Evolutionary conservation across 2,888 invertebrate species (phyloP).

Genomic region (Hirtodrosophila duncani): DNA sequence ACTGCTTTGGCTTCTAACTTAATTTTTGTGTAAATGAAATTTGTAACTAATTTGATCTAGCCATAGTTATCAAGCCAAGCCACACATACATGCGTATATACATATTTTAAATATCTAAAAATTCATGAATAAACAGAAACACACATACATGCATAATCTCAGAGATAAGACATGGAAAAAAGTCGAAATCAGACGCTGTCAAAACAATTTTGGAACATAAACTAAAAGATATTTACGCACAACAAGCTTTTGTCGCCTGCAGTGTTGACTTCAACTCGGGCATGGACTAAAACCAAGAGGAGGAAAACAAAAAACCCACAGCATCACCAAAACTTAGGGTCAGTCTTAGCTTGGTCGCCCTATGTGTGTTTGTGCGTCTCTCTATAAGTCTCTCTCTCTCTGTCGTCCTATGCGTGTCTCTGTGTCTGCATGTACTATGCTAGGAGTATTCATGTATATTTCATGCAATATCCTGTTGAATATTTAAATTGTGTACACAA

Average conservation of each 20-base stretch:
- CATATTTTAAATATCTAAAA: slow-evolving; percentile 9
- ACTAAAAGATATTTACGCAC: slow-evolving; percentile 48
- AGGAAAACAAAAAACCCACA: too few relatives aligned
- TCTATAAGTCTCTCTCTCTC: slow-evolving; percentile 12
- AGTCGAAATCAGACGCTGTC: slow-evolving; percentile 23
- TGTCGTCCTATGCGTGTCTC: slow-evolving; percentile 8
- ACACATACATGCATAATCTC: slow-evolving; percentile 7
- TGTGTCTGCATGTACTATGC: slow-evolving; percentile 19
- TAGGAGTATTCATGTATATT: slow-evolving; percentile 53
- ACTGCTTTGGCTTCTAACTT: slow-evolving; percentile 32
- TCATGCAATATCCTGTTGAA: slow-evolving; percentile 69
- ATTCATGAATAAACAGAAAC: not conserved
- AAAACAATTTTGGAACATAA: slow-evolving; percentile 33
- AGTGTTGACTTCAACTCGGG: slow-evolving; percentile 46
- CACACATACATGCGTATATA: slow-evolving; percentile 3
- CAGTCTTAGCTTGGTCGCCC: slow-evolving; percentile 10
- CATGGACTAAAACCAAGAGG: too few relatives aligned
- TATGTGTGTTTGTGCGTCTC: slow-evolving; percentile 4
- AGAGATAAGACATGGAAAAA: not conserved
- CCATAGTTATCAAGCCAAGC: slow-evolving; percentile 20
- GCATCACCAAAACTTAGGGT: too few relatives aligned
- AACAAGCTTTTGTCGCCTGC: slow-evolving; percentile 56
- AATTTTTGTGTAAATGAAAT: slow-evolving; percentile 43
- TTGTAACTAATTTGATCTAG: slow-evolving; percentile 34
- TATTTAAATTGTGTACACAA: slow-evolving; percentile 70